A percentile compares a stretch with the other conserved stretches of the same genome.
These are phyloP conservation scores for human DNA, from an alignment of 2,113 vertebrate genomes.

Conservation along the genomic window DNA sequence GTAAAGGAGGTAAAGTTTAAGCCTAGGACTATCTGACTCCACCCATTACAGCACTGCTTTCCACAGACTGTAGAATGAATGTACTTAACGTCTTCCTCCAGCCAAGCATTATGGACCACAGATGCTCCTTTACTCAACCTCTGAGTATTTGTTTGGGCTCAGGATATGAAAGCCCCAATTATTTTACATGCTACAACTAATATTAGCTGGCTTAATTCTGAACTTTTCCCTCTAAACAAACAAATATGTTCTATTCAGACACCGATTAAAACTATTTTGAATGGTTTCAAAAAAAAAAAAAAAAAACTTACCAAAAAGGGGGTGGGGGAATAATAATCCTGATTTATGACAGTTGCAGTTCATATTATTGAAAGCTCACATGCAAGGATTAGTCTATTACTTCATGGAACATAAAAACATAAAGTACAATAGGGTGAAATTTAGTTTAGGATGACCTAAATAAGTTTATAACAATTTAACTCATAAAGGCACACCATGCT, in stretches of 20 bases:
- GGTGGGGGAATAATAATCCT: slow-evolving; percentile 11
- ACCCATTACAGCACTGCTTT: background rate
- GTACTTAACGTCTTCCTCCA: background rate
- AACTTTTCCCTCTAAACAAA: background rate
- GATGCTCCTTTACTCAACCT: background rate
- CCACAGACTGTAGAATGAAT: background rate
- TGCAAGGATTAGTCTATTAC: slow-evolving; percentile 64
- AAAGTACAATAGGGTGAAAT: slow-evolving; percentile 45
- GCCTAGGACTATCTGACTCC: background rate
- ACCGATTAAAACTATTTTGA: slow-evolving; percentile 54
- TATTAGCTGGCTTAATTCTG: slow-evolving; percentile 12
- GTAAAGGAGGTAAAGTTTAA: slow-evolving; percentile 24
- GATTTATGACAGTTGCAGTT: slow-evolving; percentile 50
- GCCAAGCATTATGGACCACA: background rate
- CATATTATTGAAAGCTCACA: slow-evolving; percentile 58
- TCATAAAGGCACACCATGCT: slow-evolving; percentile 1
- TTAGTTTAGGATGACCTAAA: slow-evolving; percentile 50
- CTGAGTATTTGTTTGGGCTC: background rate
- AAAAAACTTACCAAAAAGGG: slow-evolving; percentile 22
- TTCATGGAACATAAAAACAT: slow-evolving; percentile 57
- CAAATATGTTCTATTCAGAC: slow-evolving; percentile 44
- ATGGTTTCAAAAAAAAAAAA: background rate
- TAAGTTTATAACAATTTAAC: slow-evolving; percentile 32
- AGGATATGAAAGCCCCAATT: background rate
- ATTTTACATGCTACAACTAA: slow-evolving; percentile 3